Evolutionary conservation across 2,888 invertebrate species (phyloP).

Genomic region (Hirtodrosophila confusa): DNA sequence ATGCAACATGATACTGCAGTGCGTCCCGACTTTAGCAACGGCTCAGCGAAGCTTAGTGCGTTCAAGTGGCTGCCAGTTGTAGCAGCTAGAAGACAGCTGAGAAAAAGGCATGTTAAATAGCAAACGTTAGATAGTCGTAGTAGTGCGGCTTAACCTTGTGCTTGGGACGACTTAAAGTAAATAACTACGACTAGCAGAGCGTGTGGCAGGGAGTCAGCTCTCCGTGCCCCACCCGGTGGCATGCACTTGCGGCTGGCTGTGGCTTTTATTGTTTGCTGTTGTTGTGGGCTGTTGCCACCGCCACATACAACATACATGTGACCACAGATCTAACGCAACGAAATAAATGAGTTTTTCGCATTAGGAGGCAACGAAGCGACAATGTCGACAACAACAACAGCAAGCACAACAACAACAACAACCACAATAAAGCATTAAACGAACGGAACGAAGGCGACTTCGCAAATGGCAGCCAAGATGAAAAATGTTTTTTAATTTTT

Average conservation of each 20-base stretch:
- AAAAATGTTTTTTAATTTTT: conserved; percentile 83
- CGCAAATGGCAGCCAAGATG: conserved; percentile 76
- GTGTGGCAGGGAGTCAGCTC: conserved; percentile 8
- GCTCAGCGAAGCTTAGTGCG: conserved; percentile 57
- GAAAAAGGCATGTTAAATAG: conserved; percentile 59
- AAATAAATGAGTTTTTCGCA: conserved; percentile 79
- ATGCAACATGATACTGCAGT: background rate
- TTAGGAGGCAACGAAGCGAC: conserved; percentile 76
- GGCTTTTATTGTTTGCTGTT: conserved; percentile 53
- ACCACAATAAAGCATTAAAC: conserved; percentile 56
- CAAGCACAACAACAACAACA: conserved; percentile 21
- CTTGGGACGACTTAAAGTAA: conserved; percentile 53
- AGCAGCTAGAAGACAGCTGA: conserved; percentile 1
- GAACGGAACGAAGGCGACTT: conserved; percentile 57
- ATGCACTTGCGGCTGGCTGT: conserved; percentile 37
- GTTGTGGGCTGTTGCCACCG: conserved; percentile 36
- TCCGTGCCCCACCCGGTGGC: conserved; percentile 1
- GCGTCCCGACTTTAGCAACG: conserved; percentile 7
- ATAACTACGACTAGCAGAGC: conserved; percentile 36
- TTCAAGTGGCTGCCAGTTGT: conserved; percentile 52
- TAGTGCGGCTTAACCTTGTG: conserved; percentile 71
- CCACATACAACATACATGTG: conserved; percentile 44
- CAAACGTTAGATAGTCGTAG: conserved; percentile 18
- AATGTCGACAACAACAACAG: conserved; percentile 42
- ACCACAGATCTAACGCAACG: conserved; percentile 76